Conservation (phyloP, 2,888 invertebrate species). For the Microplitis deprimator region DNA sequence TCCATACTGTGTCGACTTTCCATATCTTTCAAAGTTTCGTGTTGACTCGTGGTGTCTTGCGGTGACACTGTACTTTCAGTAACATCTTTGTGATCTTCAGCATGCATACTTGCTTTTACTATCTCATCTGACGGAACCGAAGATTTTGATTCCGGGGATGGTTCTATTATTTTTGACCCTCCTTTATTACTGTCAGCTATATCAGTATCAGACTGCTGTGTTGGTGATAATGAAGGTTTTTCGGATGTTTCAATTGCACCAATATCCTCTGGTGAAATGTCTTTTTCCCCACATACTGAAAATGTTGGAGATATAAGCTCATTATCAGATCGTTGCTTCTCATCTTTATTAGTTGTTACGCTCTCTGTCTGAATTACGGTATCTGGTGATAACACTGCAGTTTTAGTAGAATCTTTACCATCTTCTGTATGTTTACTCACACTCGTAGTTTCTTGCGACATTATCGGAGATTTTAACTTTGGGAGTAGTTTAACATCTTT, state of each 20-base stretch:
- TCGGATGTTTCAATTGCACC: not conserved
- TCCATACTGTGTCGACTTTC: no score
- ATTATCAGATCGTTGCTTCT: not conserved
- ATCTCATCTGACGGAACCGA: not conserved
- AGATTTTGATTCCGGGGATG: conserved; percentile 9
- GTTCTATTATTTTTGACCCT: not conserved
- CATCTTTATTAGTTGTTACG: not conserved
- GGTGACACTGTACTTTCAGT: not conserved
- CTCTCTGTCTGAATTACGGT: not conserved
- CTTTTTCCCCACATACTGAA: not conserved
- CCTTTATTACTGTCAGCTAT: conserved; percentile 25
- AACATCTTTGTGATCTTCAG: not conserved
- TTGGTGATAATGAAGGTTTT: not conserved
- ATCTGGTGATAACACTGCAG: not conserved
- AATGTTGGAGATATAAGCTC: not conserved
- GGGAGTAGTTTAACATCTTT: no score
- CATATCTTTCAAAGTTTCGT: no score
- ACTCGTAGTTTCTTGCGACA: not conserved
- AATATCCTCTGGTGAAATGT: not conserved
- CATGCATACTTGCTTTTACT: not conserved
- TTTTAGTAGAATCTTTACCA: not conserved
- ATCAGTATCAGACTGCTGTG: conserved; percentile 1
- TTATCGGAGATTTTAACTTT: no score
- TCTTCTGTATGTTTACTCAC: not conserved
- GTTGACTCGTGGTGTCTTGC: not conserved